phyloP scores from a whole-genome alignment of 2,888 invertebrate genomes.

The Silvanus unidentatus region DNA sequence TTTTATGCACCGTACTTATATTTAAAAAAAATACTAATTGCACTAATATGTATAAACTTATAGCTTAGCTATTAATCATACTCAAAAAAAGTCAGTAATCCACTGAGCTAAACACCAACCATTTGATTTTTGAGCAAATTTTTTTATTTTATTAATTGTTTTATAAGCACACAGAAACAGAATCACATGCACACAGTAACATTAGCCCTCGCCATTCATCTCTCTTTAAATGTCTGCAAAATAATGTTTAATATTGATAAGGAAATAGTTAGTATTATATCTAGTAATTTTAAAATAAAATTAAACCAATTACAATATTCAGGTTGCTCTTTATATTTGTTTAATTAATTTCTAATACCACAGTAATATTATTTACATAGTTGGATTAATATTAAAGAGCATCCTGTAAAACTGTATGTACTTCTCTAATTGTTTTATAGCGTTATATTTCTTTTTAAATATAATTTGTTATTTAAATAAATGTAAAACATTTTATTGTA shows the following conservation, averaged over 20 bases:
- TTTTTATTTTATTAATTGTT: too few species aligned
- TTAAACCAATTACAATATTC: not conserved
- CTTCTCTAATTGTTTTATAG: too few species aligned
- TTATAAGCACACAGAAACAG: too few species aligned
- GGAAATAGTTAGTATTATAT: too few species aligned
- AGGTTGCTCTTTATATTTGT: not conserved
- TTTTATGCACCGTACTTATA: constrained; percentile 24
- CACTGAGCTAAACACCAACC: not conserved
- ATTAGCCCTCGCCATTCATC: too few species aligned
- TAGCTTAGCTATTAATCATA: constrained; percentile 23
- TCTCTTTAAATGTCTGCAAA: too few species aligned
- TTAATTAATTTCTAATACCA: too few species aligned
- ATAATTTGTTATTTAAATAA: constrained; percentile 1
- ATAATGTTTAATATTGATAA: too few species aligned
- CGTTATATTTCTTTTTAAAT: constrained; percentile 1
- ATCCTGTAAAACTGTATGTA: too few species aligned
- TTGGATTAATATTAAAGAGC: too few species aligned
- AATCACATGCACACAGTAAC: too few species aligned
- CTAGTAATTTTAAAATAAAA: not conserved
- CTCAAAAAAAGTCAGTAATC: not conserved
- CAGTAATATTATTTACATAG: too few species aligned
- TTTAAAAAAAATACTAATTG: constrained; percentile 12
- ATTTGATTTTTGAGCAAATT: not conserved
- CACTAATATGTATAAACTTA: constrained; percentile 21
- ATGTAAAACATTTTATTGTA: constrained; percentile 6